These are phyloP conservation scores for Cricetomys ansorgei DNA, from an alignment of 2,113 vertebrate genomes.

Conservation along the genomic window DNA sequence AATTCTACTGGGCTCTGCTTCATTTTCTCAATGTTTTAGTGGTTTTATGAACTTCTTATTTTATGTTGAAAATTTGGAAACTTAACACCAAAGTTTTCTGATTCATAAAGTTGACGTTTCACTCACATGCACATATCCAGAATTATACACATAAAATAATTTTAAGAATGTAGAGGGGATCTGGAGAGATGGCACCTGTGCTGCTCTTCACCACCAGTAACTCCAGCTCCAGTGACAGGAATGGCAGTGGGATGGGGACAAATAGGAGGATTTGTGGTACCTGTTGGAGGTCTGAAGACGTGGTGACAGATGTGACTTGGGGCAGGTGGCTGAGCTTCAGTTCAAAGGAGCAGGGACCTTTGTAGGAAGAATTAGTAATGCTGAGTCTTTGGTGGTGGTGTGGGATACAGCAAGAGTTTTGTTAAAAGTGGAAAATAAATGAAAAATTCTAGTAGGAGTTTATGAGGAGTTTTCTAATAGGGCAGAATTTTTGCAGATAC, in stretches of 20 bases:
- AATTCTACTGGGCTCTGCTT: too few relatives aligned
- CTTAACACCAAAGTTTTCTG: too few relatives aligned
- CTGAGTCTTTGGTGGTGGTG: not conserved
- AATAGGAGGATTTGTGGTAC: not conserved
- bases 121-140: too few relatives aligned
- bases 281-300: not conserved
- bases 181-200: too few relatives aligned
- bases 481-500: not conserved
- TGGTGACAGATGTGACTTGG: not conserved
- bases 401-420: constrained; percentile 17
- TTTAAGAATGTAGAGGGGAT: too few relatives aligned
- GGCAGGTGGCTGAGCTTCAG: not conserved
- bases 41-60: too few relatives aligned
- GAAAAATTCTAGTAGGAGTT: not conserved
- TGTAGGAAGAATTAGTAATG: not conserved
- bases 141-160: too few relatives aligned
- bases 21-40: too few relatives aligned
- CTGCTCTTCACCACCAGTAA: too few relatives aligned
- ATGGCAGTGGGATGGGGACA: not conserved
- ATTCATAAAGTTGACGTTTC: too few relatives aligned
- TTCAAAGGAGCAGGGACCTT: not conserved
- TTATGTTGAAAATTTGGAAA: too few relatives aligned
- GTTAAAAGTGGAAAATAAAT: constrained; percentile 17
- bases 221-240: not conserved
- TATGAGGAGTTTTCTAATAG: constrained; percentile 9